Evolutionary conservation across 2,888 invertebrate genomes (phyloP).

Genomic region (Netelia virgata): DNA sequence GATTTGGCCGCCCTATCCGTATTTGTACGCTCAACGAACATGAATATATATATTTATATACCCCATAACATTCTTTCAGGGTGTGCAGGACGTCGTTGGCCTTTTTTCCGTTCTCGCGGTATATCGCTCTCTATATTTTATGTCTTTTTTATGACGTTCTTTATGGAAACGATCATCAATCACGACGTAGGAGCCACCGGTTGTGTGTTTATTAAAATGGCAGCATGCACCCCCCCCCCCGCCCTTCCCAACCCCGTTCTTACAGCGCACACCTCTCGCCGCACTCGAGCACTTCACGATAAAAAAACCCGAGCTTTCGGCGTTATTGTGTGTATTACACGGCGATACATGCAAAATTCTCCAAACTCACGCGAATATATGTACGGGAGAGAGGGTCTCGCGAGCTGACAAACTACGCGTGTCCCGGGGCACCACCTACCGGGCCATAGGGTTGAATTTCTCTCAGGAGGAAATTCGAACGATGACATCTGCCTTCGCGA

Average conservation of each 20-base stretch:
- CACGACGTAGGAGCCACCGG: slow-evolving; percentile 67
- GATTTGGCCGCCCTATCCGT: slow-evolving; percentile 13
- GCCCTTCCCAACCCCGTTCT: background rate
- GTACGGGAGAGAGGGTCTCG: too few relatives aligned
- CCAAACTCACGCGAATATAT: background rate
- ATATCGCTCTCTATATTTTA: slow-evolving; percentile 44
- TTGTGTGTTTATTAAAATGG: slow-evolving; percentile 73
- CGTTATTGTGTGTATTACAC: background rate
- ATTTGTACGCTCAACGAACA: slow-evolving; percentile 9
- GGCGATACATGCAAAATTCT: background rate
- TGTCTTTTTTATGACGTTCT: slow-evolving; percentile 52
- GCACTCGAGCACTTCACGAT: slow-evolving; percentile 15
- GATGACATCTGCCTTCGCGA: background rate
- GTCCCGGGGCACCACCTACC: too few relatives aligned
- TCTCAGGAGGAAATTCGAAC: background rate
- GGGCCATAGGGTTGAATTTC: background rate
- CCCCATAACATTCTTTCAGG: background rate
- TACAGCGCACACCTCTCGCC: background rate
- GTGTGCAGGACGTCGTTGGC: slow-evolving; percentile 15
- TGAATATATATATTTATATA: slow-evolving; percentile 6
- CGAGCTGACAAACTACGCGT: too few relatives aligned
- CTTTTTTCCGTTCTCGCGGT: slow-evolving; percentile 41
- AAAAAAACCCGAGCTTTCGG: background rate
- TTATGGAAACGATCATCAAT: slow-evolving; percentile 70
- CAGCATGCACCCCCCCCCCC: slow-evolving; percentile 23